Base-by-base conservation (phyloP, 2,888 invertebrate species). In the Scaptomyza parva region DNA sequence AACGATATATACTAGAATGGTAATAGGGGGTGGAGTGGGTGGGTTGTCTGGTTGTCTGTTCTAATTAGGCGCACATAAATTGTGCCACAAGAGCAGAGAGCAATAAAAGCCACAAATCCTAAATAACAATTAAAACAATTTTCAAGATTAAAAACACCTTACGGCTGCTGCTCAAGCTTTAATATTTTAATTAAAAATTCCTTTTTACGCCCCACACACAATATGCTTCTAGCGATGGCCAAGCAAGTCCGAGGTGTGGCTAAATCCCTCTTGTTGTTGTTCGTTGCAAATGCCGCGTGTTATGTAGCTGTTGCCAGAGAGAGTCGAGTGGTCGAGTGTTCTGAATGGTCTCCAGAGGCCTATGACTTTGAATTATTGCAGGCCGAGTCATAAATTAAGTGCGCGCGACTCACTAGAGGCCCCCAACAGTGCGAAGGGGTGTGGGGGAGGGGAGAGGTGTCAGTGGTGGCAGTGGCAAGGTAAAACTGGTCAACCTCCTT, bases 291-390 rank as follows among this genome's bases (percentile, higher is more conserved):
- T 59, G 58, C 30, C 40, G 59, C 51, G 50, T 41, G 53, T 70
- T 28, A 28, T 28, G 28, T 53, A 37, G 54, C 51, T 30, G 51
- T 54, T 59, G 52, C 62, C 58, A 28, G n/a, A n/a, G n/a, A n/a
- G n/a, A n/a, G n/a, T n/a, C n/a, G n/a, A 66, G 62, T 76, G 78
- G 86, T 60, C 70, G 74, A 69, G 73, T 81, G 71, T 41, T 67
- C 83, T 73, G 75, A 78, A 86, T 62, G 75, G 76, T 74, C 89
- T 88, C 88, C 65, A 72, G 89, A 88, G 86, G 84, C 88, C 88
- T 76, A 88, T 86, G 88, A 83, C 88, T 88, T 88, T 86, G 86
- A 86, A 86, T 89, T 88, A 86, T 88, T 84, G 81, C 89, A 64
- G 74, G 67, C 61, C 84, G 47, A 69, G 78, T 80, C 86, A 86